These are phyloP conservation scores for Cerastis rubricosa DNA, from an alignment of 2,888 invertebrate genomes.

Conservation along the genomic window DNA sequence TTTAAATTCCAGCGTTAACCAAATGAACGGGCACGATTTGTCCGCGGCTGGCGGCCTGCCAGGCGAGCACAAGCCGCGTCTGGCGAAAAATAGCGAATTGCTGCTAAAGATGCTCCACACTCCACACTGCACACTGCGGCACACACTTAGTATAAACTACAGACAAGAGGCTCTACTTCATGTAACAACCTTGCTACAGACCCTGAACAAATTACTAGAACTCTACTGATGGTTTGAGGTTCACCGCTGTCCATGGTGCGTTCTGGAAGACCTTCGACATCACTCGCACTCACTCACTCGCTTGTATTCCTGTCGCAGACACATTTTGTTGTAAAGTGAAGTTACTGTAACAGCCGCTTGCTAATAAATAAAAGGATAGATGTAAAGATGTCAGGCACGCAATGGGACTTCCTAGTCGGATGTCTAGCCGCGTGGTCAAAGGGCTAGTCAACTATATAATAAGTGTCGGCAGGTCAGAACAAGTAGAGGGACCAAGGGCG, in stretches of 20 bases:
- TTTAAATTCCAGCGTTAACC: slow-evolving; percentile 28
- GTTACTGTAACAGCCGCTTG: not conserved
- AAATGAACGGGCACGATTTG: slow-evolving; percentile 11
- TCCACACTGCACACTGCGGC: slow-evolving; percentile 20
- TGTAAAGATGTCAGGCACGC: slow-evolving; percentile 15
- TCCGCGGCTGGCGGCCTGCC: slow-evolving; percentile 34
- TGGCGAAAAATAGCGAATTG: slow-evolving; percentile 42
- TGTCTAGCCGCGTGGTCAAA: not conserved
- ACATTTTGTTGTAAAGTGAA: not conserved
- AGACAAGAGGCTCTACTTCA: slow-evolving; percentile 21
- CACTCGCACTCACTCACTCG: not conserved
- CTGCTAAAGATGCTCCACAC: slow-evolving; percentile 24
- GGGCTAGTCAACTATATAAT: not conserved
- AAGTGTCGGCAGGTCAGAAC: not conserved
- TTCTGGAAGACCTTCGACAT: not conserved
- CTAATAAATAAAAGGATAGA: not conserved
- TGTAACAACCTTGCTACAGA: not conserved
- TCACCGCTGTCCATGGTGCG: not conserved
- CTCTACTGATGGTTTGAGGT: not conserved
- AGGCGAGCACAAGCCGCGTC: slow-evolving; percentile 1
- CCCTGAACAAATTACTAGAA: not conserved
- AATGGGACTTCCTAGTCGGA: not conserved
- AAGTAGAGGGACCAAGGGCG: too few species aligned
- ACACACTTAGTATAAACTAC: slow-evolving; percentile 1
- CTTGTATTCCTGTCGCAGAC: not conserved